Evolutionary conservation across 2,113 vertebrate species (phyloP).

Genomic region (Pachyramphus minor): DNA sequence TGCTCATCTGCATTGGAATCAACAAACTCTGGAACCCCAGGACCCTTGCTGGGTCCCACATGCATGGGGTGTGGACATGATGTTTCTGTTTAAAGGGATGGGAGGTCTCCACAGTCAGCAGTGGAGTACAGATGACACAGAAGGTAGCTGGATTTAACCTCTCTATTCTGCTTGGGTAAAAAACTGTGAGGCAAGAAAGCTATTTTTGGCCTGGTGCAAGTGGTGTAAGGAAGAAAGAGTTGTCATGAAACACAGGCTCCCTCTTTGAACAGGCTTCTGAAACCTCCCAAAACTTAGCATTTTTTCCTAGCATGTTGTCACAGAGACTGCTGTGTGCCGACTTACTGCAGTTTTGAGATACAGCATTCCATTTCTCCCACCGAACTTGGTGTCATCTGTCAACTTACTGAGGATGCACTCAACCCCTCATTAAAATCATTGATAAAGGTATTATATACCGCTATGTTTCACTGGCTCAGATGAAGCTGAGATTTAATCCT

Average conservation of each 20-base stretch:
- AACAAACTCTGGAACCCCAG: not conserved
- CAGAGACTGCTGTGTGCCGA: not conserved
- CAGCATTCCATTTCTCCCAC: not conserved
- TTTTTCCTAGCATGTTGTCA: not conserved
- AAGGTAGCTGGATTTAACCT: not conserved
- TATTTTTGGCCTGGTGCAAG: not conserved
- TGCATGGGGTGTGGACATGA: accelerated
- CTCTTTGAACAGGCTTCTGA: not conserved
- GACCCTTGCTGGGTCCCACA: not conserved
- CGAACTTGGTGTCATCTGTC: not conserved
- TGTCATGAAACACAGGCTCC: not conserved
- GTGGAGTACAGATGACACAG: not conserved
- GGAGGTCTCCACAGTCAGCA: not conserved
- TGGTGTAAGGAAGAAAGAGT: not conserved
- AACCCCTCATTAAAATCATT: not conserved
- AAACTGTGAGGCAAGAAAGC: not conserved
- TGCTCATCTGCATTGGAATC: not conserved
- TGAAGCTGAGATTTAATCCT: not conserved
- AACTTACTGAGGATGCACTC: not conserved
- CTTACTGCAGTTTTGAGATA: not conserved
- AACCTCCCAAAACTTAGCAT: not conserved
- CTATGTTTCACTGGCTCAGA: not conserved
- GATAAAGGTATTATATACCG: not conserved
- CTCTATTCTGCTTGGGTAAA: not conserved
- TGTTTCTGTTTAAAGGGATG: not conserved